Conservation (phyloP, 1,140 invertebrate species). For the Drosophila nikananu region DNA sequence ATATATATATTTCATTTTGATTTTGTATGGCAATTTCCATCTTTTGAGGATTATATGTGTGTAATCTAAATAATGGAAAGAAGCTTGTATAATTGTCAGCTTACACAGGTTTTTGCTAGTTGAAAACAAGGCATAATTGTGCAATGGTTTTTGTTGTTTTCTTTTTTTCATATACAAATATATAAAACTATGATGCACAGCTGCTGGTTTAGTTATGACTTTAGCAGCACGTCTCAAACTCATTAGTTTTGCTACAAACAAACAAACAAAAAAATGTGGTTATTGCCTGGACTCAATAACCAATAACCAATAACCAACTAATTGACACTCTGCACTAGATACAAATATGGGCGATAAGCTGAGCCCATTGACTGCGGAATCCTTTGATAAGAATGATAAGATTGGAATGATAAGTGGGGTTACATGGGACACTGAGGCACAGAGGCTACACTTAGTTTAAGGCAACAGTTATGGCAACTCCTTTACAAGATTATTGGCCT, state of each 20-base stretch:
- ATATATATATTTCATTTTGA: not conserved
- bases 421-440: slow-evolving; percentile 23
- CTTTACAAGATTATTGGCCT: slow-evolving; percentile 7
- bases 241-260: not conserved
- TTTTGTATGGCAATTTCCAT: not conserved
- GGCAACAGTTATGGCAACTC: not conserved
- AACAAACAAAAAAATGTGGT: not conserved
- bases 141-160: not conserved
- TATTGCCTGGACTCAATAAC: not conserved
- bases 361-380: slow-evolving; percentile 25
- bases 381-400: slow-evolving; percentile 42
- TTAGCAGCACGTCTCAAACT: slow-evolving; percentile 16
- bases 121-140: slow-evolving; percentile 1
- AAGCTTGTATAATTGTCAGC: not conserved
- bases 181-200: not conserved
- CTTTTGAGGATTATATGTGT: not conserved
- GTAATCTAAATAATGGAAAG: not conserved
- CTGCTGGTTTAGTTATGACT: not conserved
- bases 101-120: not conserved
- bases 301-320: too few relatives aligned
- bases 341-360: slow-evolving; percentile 33
- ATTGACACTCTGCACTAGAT: slow-evolving; percentile 30
- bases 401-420: too few relatives aligned
- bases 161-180: not conserved
- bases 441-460: not conserved